Evolutionary conservation across 2,888 invertebrate species (phyloP).

Genomic region (Andricus quercusramuli): DNA sequence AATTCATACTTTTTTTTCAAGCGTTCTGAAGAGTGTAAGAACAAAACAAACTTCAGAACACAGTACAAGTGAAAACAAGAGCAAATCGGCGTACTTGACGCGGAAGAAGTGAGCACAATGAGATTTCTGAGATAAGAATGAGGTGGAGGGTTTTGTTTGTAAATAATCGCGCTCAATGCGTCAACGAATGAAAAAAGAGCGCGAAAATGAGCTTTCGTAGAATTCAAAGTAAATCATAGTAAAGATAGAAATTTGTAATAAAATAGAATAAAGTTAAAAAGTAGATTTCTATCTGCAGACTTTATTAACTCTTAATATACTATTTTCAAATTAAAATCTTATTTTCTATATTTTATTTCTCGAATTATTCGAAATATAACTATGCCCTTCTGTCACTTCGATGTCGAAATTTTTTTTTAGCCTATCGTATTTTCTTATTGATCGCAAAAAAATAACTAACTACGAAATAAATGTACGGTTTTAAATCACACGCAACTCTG

Average conservation of each 20-base stretch:
- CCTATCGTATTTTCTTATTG: not conserved
- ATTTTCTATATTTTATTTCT: not conserved
- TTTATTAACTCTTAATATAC: not conserved
- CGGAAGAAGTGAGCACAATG: conserved; percentile 43
- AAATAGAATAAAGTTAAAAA: not conserved
- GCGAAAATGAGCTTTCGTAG: not conserved
- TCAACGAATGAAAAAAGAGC: conserved; percentile 36
- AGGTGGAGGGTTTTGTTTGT: conserved; percentile 38
- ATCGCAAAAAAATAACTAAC: not conserved
- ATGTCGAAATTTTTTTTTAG: not conserved
- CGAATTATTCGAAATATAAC: no score
- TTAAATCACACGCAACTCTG: not conserved
- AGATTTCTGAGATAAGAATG: conserved; percentile 41
- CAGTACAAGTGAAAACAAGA: conserved; percentile 35
- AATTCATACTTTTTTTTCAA: not conserved
- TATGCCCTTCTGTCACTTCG: no score
- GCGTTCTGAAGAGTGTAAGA: not conserved
- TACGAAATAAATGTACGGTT: not conserved
- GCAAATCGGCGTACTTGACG: conserved; percentile 56
- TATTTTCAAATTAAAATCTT: not conserved
- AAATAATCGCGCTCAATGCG: conserved; percentile 29
- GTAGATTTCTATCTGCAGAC: not conserved
- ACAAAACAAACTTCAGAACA: conserved; percentile 17
- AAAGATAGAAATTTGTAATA: not conserved
- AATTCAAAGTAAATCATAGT: not conserved